Percentiles rank a stretch among this genome's conserved stretches.
Evolutionary conservation across 2,888 invertebrate genomes (phyloP).

Genomic region (Cerastis leucographa): DNA sequence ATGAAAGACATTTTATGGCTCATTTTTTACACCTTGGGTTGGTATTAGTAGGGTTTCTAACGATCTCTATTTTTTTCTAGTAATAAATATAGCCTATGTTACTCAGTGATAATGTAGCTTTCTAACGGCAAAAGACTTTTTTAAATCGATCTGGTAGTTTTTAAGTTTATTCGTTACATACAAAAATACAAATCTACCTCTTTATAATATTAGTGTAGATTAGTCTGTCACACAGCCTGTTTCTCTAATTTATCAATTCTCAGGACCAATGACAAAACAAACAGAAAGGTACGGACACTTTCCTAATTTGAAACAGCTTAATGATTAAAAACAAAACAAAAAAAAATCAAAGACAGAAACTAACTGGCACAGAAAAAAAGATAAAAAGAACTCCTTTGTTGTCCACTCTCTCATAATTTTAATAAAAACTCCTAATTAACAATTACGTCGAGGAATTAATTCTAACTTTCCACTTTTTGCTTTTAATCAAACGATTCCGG

Average conservation of each 20-base stretch:
- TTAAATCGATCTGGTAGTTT: no score
- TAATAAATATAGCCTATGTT: no score
- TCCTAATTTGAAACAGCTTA: constrained; percentile 30
- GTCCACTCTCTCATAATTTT: constrained; percentile 50
- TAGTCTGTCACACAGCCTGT: neutral
- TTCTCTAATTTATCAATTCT: neutral
- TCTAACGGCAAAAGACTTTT: no score
- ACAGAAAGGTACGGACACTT: constrained; percentile 9
- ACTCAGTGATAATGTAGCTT: no score
- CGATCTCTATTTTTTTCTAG: no score
- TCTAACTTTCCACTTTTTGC: constrained; percentile 49
- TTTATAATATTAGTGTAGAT: no score
- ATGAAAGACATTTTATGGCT: no score
- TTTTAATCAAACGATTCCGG: constrained; percentile 45
- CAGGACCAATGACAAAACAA: constrained; percentile 4
- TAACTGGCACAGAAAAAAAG: constrained; percentile 39
- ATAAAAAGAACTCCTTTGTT: constrained; percentile 51
- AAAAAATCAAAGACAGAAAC: constrained; percentile 41
- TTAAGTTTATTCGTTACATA: no score
- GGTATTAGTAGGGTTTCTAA: no score
- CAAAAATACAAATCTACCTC: no score
- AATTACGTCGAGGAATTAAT: constrained; percentile 60
- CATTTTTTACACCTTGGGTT: no score
- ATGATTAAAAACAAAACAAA: constrained; percentile 26
- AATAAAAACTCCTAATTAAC: constrained; percentile 61